Percentiles rank a stretch among this genome's conserved stretches.
These are phyloP conservation scores for Pimephales promelas DNA, from an alignment of 2,113 vertebrate genomes.

Conservation along the genomic window DNA sequence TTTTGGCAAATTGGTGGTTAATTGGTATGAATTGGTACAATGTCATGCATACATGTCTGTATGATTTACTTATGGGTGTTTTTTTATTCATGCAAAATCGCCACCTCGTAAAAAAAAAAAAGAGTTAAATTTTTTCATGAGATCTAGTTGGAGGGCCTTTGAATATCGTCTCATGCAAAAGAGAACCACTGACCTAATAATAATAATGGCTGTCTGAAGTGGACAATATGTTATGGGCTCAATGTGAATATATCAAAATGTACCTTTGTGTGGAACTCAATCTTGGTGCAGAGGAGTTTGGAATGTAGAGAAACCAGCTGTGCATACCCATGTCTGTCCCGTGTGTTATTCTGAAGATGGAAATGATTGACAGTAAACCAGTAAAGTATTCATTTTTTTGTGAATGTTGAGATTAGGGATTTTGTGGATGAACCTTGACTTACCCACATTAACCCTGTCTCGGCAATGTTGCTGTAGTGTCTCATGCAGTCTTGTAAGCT, in stretches of 20 bases:
- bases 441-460: constrained; percentile 90
- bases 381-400: neutral
- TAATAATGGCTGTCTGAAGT: neutral
- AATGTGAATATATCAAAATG: neutral
- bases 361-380: neutral
- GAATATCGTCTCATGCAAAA: neutral
- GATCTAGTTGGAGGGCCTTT: neutral
- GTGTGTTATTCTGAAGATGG: constrained; percentile 80
- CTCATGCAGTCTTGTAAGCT: constrained; percentile 94
- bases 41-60: neutral
- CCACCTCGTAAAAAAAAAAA: neutral
- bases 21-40: neutral
- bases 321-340: constrained; percentile 89
- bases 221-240: neutral
- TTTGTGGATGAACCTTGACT: constrained; percentile 61
- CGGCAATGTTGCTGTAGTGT: constrained; percentile 88
- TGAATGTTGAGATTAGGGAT: neutral
- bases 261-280: constrained; percentile 93
- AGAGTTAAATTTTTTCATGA: neutral
- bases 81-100: neutral
- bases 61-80: neutral
- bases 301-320: constrained; percentile 87
- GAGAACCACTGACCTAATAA: neutral
- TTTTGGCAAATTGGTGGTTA: neutral
- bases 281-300: constrained; percentile 87